Base-by-base conservation (phyloP, 1,140 invertebrate genomes). In the Drosophila equinoxialis region DNA sequence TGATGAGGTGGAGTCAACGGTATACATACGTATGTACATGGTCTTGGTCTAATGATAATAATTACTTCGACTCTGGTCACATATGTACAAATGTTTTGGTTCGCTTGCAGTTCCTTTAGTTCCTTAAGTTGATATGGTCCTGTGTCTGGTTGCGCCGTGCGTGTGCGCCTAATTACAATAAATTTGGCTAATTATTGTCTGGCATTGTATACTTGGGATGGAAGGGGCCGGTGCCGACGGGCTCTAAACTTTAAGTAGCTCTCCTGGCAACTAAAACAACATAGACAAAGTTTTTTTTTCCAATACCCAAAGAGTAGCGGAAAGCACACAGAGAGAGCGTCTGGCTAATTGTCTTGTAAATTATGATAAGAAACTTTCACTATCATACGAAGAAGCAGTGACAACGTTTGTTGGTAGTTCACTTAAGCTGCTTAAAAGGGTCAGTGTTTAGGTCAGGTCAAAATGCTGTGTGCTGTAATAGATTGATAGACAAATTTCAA, bases 131-230 rank as follows among this genome's bases (percentile, higher is more conserved):
- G 42, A 7, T 20, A 45, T 14, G 30, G 30, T 48, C 14, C 45
- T 51, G 17, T 23, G 45, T 51, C 45, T 51, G 70, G 68, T 61
- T 39, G 42, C 55, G 55, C 65, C 54, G 39, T 87, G 80, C 77
- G 80, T 89, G 84, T 78, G 69, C 60, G 55, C 61, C 84, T 89
- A 89, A 89, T 89, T 89, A 89, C 84, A 89, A 89, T 89, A 89
- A 89, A 89, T 89, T 89, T 89, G 67, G 80, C 77, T 87, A 89
- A 89, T 89, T 89, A 89, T 89, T 84, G 84, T 79, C 83, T 87
- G 79, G 71, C 79, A 79, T 60, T 77, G 74, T 71, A 30, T 30
- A 3, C 61, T 68, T 70, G 70, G 30, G 30, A 30, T 37, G 35
- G 35, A 37, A 5, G 1, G 35, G 35, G 17, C 7, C 14, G 14